Percentiles rank a stretch among this genome's conserved stretches.
Conservation (phyloP, 2,888 invertebrate species). For the Polylopha cassiicola region DNA sequence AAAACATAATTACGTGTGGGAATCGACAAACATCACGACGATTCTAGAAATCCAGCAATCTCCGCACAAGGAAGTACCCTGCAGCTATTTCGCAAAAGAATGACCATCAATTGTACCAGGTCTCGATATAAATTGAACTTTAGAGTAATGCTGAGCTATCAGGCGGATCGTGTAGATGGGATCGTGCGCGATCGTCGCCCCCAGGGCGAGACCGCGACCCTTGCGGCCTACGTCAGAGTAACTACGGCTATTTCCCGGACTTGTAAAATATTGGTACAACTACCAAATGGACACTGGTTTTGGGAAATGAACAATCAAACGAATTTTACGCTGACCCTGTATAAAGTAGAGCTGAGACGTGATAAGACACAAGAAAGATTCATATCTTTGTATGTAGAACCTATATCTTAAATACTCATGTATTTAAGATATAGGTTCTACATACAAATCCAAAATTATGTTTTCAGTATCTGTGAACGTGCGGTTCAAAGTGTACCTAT, state of each 20-base stretch:
- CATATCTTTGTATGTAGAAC: too few species aligned
- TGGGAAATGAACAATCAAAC: slow-evolving; percentile 3
- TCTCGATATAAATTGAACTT: slow-evolving; percentile 19
- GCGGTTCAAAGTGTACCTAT: too few species aligned
- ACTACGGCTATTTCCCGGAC: slow-evolving; percentile 25
- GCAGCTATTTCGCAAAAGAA: slow-evolving; percentile 15
- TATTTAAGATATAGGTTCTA: too few species aligned
- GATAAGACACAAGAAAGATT: too few species aligned
- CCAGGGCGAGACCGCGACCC: slow-evolving; percentile 43
- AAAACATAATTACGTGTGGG: too few species aligned
- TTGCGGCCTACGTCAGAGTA: slow-evolving; percentile 25
- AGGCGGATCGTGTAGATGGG: slow-evolving; percentile 39
- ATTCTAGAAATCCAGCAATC: neutral
- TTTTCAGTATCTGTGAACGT: too few species aligned
- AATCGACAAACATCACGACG: too few species aligned
- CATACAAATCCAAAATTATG: too few species aligned
- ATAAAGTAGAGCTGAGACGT: too few species aligned
- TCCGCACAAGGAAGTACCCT: slow-evolving; percentile 6
- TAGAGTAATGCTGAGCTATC: slow-evolving; percentile 44
- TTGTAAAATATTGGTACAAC: slow-evolving; percentile 16
- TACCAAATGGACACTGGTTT: slow-evolving; percentile 8
- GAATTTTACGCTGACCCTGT: too few species aligned
- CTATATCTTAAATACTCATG: too few species aligned
- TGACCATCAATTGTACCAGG: slow-evolving; percentile 13
- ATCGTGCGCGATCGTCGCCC: slow-evolving; percentile 48